Percentiles rank a stretch among this genome's conserved stretches.
phyloP scores from a whole-genome alignment of 2,797 vertebrate species.

The Crypturellus tataupa region DNA sequence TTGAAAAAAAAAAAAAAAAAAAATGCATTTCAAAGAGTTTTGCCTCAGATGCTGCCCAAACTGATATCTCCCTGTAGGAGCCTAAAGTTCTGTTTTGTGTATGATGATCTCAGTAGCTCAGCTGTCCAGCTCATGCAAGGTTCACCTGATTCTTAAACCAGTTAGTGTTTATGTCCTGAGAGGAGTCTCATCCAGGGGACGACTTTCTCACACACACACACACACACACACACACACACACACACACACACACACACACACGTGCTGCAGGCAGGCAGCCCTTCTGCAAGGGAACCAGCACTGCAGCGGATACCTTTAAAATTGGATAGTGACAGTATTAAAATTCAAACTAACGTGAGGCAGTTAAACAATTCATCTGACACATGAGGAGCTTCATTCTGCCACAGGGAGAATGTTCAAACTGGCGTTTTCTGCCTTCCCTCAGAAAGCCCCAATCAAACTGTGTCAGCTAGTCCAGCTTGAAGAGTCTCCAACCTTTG shows the following conservation, averaged over 20 bases:
- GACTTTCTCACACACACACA: background rate
- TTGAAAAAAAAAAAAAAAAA: background rate
- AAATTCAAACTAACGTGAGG: background rate
- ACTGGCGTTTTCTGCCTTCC: background rate
- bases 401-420: background rate
- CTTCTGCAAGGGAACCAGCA: background rate
- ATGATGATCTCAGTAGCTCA: background rate
- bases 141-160: background rate
- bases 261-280: background rate
- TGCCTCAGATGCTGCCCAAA: constrained; percentile 1
- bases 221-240: background rate
- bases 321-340: background rate
- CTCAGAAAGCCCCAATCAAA: background rate
- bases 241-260: background rate
- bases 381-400: background rate
- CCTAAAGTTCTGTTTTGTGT: background rate
- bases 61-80: background rate
- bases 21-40: background rate
- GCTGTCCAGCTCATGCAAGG: background rate
- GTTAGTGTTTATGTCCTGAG: background rate
- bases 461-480: background rate
- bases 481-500: background rate
- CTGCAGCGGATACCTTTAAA: background rate
- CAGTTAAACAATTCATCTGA: background rate
- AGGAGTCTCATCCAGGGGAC: background rate